A percentile compares a stretch with the other conserved stretches of the same genome.
phyloP scores from a whole-genome alignment of 2,888 invertebrate species.

The Sepioteuthis lessoniana region DNA sequence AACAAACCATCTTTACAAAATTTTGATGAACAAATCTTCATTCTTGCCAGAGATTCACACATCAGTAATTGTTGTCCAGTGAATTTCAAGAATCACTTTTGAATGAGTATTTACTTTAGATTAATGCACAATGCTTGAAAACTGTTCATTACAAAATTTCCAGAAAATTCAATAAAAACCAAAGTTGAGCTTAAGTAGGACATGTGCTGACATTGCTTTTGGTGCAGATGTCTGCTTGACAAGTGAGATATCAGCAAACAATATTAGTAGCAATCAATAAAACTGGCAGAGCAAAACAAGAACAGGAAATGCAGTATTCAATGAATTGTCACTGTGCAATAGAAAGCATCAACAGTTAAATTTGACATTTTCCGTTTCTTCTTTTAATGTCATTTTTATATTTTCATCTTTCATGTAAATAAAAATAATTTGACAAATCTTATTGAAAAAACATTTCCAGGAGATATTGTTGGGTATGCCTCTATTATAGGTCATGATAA shows the following conservation, averaged over 20 bases:
- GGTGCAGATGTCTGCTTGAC: not conserved
- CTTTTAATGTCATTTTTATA: no score
- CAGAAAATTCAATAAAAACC: slow-evolving; percentile 33
- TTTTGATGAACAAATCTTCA: not conserved
- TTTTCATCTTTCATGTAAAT: not conserved
- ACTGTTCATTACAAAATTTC: not conserved
- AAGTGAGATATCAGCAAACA: slow-evolving; percentile 8
- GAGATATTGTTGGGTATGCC: no score
- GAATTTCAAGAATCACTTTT: not conserved
- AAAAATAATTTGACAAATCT: not conserved
- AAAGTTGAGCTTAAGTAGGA: not conserved
- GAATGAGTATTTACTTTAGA: not conserved
- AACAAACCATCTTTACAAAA: not conserved
- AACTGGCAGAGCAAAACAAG: not conserved
- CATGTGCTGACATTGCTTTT: not conserved
- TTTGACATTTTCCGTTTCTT: not conserved
- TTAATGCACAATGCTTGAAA: not conserved
- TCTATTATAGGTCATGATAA: no score
- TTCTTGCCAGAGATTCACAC: not conserved
- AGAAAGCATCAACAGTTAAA: not conserved
- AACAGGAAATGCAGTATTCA: slow-evolving; percentile 33
- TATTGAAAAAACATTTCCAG: no score
- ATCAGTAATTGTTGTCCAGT: not conserved
- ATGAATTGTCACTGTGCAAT: not conserved
- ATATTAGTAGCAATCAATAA: not conserved